Evolutionary conservation across 2,888 invertebrate species (phyloP).

Genomic region (Pyrochroa serraticornis): DNA sequence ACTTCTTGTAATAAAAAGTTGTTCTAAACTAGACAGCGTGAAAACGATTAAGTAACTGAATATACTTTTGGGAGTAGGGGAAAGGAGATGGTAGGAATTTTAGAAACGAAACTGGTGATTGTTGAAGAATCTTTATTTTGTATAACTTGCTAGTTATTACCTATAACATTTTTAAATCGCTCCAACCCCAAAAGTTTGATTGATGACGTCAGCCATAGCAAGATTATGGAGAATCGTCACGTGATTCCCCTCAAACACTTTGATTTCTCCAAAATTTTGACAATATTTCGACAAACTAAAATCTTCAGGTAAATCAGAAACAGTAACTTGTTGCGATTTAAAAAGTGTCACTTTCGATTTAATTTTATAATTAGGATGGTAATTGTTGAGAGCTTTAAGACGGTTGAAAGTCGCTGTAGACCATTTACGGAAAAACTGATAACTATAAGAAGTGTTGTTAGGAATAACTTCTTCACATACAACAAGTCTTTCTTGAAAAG

Average conservation of each 20-base stretch:
- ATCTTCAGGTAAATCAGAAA: conserved; percentile 60
- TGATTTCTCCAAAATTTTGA: conserved; percentile 63
- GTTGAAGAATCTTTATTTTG: too few relatives aligned
- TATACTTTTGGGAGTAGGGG: too few relatives aligned
- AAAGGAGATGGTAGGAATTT: too few relatives aligned
- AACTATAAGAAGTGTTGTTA: background rate
- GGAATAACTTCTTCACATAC: conserved; percentile 5
- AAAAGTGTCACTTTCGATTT: conserved; percentile 38
- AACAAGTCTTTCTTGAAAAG: conserved; percentile 5
- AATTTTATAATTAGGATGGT: conserved; percentile 36
- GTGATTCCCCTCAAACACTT: conserved; percentile 76
- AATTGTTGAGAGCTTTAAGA: conserved; percentile 31
- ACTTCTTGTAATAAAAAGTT: too few relatives aligned
- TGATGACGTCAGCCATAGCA: conserved; percentile 67
- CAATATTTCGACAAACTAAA: conserved; percentile 69
- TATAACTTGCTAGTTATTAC: too few relatives aligned
- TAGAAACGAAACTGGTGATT: too few relatives aligned
- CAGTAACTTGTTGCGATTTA: conserved; percentile 34
- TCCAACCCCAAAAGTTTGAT: too few relatives aligned
- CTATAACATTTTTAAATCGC: too few relatives aligned
- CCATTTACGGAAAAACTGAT: conserved; percentile 2
- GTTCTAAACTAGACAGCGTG: too few relatives aligned
- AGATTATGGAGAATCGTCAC: conserved; percentile 71
- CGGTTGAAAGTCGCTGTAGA: conserved; percentile 29
- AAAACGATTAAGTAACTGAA: too few relatives aligned